Evolutionary conservation across 2,797 vertebrate species (phyloP), one percentile per base, ranked within the genome.

Genomic region (Acipenser oxyrinchus): DNA sequence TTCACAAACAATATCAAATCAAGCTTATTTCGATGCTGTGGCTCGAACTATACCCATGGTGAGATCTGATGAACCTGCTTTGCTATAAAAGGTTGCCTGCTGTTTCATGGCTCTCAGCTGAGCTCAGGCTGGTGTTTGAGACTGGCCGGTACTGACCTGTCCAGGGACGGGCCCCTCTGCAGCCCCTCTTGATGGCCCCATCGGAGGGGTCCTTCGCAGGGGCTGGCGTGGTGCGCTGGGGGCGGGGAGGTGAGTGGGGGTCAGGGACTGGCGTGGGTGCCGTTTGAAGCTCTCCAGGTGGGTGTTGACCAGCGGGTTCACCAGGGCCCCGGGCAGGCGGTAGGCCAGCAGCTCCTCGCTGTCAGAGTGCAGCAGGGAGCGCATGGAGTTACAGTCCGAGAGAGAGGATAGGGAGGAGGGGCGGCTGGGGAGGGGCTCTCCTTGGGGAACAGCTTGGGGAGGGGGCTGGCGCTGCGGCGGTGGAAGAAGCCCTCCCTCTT

Each of bases 331-430:
- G 23, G 23, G 23, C 23, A 37, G 4, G 23, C 91, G 89, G 13
- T 86, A 92, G 1, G 92, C 91, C 73, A 95, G 78, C 63, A 94
- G 77, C 84, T 98, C 96, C 73, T 98, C 93, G 2, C 93, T 97
- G 85, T 98, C 95, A 0, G 89, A 88, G 73, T 85, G 93, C 72
- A 99, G 86, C 75, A 99, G 83, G 7, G 95, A 98, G 49, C 92
- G 92, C 0, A 95, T 97, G 50, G 96, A 98, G 78, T 96, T 96
- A 81, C 94, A 96, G 89, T 98, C 95, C 0, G 96, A 95, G 81
- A 93, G 88, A 10, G 96, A 94, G 51, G 95, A 97, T 70, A 97
- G 81, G 67, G 95, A 98, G 88, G 73, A 84, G 87, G 49, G 70
- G 70, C 76, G 0, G 78, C 50, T 3, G 82, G 75, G 58, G 82